These are phyloP conservation scores for Onychomys arenicola DNA, from an alignment of 2,797 vertebrate species.

Conservation along the genomic window DNA sequence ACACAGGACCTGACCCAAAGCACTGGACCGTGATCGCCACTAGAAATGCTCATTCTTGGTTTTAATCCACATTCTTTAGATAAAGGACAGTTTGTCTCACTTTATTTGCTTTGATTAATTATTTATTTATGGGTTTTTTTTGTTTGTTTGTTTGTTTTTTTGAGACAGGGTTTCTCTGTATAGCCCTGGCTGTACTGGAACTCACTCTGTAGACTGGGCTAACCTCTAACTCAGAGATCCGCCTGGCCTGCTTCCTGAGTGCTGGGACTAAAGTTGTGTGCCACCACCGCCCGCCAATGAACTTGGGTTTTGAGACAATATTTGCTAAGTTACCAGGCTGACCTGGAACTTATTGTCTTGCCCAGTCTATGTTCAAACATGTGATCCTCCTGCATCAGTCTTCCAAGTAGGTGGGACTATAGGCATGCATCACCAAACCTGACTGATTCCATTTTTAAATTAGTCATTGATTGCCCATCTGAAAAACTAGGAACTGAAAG, in stretches of 20 bases:
- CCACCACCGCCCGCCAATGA: background rate
- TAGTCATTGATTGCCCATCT: background rate
- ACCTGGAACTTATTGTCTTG: background rate
- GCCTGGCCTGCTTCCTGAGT: background rate
- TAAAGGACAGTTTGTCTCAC: background rate
- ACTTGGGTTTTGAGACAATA: background rate
- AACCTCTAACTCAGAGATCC: background rate
- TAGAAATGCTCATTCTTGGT: background rate
- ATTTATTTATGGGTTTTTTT: background rate
- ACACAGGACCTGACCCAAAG: background rate
- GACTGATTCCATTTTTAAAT: conserved; percentile 43
- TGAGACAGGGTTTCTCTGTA: background rate
- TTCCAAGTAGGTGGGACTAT: background rate
- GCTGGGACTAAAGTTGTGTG: background rate
- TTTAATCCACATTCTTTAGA: conserved; percentile 13
- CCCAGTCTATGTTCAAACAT: background rate
- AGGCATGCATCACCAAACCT: background rate
- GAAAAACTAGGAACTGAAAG: conserved; percentile 38
- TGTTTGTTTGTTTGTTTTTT: background rate
- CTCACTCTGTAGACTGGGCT: background rate
- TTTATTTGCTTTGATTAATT: background rate
- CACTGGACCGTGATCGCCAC: background rate
- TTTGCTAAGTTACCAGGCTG: background rate
- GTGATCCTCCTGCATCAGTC: background rate
- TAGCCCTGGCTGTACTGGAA: background rate